Evolutionary conservation across 2,888 invertebrate genomes (phyloP), one percentile per base, ranked within the genome.

Genomic region (Protophormia terraenovae): DNA sequence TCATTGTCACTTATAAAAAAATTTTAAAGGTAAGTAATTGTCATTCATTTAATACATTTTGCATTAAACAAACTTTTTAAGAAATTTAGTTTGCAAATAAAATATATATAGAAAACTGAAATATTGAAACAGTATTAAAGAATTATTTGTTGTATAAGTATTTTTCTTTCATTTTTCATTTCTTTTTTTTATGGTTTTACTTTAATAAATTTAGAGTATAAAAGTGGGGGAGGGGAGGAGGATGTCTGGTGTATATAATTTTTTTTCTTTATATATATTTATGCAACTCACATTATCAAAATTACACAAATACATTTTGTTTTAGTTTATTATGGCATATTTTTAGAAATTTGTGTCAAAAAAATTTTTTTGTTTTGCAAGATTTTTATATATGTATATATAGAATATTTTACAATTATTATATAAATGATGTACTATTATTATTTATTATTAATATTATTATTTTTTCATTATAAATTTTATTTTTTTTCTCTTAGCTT

Each of bases 211-310:
- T n/a, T n/a, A n/a, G n/a, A 66, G 83, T 76, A 84, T 75, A 83
- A 83, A 78, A 83, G 75, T 75, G 72, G 73, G 47, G n/a, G n/a
- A n/a, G n/a, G n/a, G n/a, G n/a, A n/a, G n/a, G n/a, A n/a, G n/a
- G 75, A 55, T 47, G 62, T 71, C 41, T 77, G 72, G n/a, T 84
- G 67, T 84, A 84, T 81, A 81, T 81, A 81, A 81, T 73, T 84
- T 84, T 60, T 69, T n/a, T n/a, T n/a, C n/a, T n/a, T n/a, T n/a
- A n/a, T n/a, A n/a, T 72, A 78, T 78, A 76, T 84, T 84, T 81
- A 77, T 84, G 81, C 77, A 84, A 58, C 81, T 84, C 67, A 81
- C 77, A 84, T 84, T n/a, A 81, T 77, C 67, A 84, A 81, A 80
- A 84, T 81, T 84, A 84, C 84, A 84, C 64, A 81, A 84, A 77